Evolutionary conservation across 2,888 invertebrate genomes (phyloP).

Genomic region (Macrophya alboannulata): DNA sequence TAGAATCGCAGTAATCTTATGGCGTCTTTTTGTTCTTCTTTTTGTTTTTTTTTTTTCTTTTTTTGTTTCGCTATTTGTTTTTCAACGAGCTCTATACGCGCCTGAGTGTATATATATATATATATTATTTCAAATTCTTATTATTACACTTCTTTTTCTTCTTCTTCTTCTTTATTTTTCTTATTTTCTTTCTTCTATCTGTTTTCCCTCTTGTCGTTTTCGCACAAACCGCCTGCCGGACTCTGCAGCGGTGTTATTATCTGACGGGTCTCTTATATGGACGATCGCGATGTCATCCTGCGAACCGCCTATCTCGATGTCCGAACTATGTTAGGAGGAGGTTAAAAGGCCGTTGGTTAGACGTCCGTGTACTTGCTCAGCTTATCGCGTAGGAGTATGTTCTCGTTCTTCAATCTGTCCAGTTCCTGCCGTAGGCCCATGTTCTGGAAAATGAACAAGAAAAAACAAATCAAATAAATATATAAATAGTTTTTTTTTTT

Average conservation of each 20-base stretch:
- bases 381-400: constrained; percentile 93
- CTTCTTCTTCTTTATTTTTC: neutral
- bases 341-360: constrained; percentile 80
- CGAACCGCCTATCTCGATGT: constrained; percentile 12
- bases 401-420: constrained; percentile 95
- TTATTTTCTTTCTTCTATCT: neutral
- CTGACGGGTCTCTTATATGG: neutral
- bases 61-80: neutral
- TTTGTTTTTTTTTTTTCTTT: constrained; percentile 35
- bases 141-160: neutral
- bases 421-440: constrained; percentile 94
- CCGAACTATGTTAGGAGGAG: constrained; percentile 49
- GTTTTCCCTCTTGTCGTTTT: neutral
- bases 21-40: constrained; percentile 54
- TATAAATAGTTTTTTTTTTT: neutral
- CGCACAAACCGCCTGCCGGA: neutral
- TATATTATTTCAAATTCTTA: too few relatives aligned
- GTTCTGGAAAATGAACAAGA: constrained; percentile 84
- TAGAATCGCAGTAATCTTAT: constrained; percentile 54
- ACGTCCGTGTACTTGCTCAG: constrained; percentile 94
- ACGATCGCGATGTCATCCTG: constrained; percentile 22
- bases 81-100: neutral
- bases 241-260: neutral
- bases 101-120: neutral
- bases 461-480: constrained; percentile 58